These are phyloP conservation scores for Deilephila elpenor DNA, from an alignment of 2,888 invertebrate genomes.

Conservation along the genomic window DNA sequence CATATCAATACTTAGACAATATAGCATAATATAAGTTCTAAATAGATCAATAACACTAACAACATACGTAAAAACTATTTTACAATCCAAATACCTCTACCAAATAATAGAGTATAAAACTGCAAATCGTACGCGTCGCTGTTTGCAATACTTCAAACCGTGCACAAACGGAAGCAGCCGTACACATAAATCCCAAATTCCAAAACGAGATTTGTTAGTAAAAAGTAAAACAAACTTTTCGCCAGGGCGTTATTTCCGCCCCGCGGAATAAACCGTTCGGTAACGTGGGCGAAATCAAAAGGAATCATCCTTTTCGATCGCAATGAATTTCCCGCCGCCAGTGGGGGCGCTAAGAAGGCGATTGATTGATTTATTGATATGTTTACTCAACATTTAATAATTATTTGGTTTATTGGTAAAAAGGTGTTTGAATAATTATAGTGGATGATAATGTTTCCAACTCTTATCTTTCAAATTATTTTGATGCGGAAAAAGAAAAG, in stretches of 20 bases:
- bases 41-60: too few species aligned
- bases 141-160: constrained; percentile 19
- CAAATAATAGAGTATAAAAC: not conserved
- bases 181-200: constrained; percentile 54
- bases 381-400: not conserved
- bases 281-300: constrained; percentile 54
- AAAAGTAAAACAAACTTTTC: constrained; percentile 61
- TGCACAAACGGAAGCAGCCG: constrained; percentile 19
- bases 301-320: constrained; percentile 68
- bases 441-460: too few species aligned
- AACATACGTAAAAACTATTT: not conserved
- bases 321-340: constrained; percentile 68
- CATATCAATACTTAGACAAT: too few species aligned
- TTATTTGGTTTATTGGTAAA: too few species aligned
- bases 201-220: constrained; percentile 54
- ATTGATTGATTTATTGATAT: not conserved
- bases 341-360: constrained; percentile 47
- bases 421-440: too few species aligned
- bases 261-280: constrained; percentile 41
- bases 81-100: not conserved
- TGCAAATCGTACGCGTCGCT: not conserved
- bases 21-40: too few species aligned
- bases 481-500: too few species aligned
- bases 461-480: too few species aligned
- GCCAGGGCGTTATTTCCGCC: constrained; percentile 23